phyloP scores from a whole-genome alignment of 1,140 invertebrate species.

The Apis laboriosa region DNA sequence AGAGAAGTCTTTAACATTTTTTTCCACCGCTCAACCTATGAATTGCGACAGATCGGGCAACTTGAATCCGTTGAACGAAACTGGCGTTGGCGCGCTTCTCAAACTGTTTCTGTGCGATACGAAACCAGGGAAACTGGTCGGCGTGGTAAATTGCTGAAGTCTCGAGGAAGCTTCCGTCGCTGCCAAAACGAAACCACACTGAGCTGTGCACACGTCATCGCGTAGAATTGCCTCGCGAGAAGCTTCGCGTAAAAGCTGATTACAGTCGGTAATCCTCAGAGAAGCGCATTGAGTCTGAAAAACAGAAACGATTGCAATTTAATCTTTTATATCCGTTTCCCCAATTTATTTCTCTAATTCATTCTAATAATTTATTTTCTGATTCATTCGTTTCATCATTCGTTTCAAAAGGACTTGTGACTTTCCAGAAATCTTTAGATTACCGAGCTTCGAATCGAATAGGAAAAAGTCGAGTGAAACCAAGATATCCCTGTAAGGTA shows the following conservation, averaged over 20 bases:
- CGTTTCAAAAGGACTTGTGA: too few species aligned
- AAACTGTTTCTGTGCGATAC: constrained; percentile 71
- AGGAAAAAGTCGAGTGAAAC: too few species aligned
- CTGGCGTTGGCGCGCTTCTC: constrained; percentile 72
- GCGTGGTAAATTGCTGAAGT: constrained; percentile 67
- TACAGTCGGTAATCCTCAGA: constrained; percentile 92
- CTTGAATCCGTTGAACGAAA: constrained; percentile 81
- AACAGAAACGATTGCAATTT: neutral
- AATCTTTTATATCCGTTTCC: too few species aligned
- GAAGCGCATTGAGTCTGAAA: constrained; percentile 94
- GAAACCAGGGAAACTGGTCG: constrained; percentile 77
- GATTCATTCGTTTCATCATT: too few species aligned
- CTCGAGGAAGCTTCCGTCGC: constrained; percentile 70
- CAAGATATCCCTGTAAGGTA: too few species aligned
- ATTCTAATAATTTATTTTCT: too few species aligned
- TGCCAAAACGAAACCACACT: constrained; percentile 87
- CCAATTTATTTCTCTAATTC: too few species aligned
- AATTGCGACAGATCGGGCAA: constrained; percentile 85
- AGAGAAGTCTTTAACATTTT: constrained; percentile 31
- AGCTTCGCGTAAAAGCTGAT: constrained; percentile 89
- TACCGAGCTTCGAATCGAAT: too few species aligned
- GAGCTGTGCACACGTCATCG: constrained; percentile 94
- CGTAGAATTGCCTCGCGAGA: constrained; percentile 89
- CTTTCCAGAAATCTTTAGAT: too few species aligned
- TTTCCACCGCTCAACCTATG: constrained; percentile 76